phyloP scores from a whole-genome alignment of 1,140 invertebrate species.

The Bacillus rossius region DNA sequence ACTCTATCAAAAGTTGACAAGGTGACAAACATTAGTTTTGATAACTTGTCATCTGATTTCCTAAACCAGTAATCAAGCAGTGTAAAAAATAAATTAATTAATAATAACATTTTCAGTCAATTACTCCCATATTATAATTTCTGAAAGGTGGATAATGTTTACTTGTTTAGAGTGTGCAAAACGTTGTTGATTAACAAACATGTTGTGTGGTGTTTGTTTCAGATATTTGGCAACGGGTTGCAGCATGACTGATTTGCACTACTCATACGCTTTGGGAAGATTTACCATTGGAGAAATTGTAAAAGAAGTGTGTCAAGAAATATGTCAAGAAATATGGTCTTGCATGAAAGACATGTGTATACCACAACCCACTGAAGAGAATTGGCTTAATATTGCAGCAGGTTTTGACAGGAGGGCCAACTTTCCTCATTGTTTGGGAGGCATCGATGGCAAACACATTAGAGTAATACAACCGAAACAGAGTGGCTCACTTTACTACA shows the following conservation, averaged over 20 bases:
- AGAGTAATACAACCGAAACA: slow-evolving; percentile 18
- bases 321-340: neutral
- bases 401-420: neutral
- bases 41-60: too few species aligned
- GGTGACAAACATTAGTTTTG: too few species aligned
- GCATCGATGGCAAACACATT: too few species aligned
- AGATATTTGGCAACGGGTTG: neutral
- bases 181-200: neutral
- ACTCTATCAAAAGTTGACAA: too few species aligned
- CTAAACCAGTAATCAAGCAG: too few species aligned
- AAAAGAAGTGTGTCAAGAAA: neutral
- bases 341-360: neutral
- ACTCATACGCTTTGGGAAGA: neutral
- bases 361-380: too few species aligned
- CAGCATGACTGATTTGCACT: neutral
- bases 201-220: neutral
- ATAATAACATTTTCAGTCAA: too few species aligned
- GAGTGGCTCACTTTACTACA: slow-evolving; percentile 34
- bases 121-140: too few species aligned
- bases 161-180: too few species aligned
- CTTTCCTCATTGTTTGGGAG: slow-evolving; percentile 16
- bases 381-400: too few species aligned
- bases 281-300: neutral
- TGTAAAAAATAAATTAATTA: too few species aligned
- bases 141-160: too few species aligned